phyloP scores from a whole-genome alignment of 2,797 vertebrate genomes.

The Galago senegalensis region DNA sequence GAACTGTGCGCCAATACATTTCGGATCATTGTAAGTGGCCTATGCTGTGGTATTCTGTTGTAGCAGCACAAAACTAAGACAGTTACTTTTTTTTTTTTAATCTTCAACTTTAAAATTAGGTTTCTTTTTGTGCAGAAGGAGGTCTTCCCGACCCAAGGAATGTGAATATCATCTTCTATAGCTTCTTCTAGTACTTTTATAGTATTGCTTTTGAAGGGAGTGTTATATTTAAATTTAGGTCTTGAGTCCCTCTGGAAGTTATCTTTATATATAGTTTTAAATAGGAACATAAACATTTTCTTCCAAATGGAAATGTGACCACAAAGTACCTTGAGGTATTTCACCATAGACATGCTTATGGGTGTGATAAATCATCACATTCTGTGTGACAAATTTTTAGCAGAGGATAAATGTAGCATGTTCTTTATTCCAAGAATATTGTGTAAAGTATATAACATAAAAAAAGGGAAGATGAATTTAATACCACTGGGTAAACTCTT shows the following conservation, averaged over 20 bases:
- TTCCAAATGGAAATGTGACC: neutral
- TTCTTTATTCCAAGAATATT: neutral
- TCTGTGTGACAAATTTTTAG: neutral
- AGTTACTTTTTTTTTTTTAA: neutral
- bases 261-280: conserved; percentile 23
- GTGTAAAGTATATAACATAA: neutral
- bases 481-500: neutral
- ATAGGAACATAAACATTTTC: neutral
- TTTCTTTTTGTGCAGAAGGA: neutral
- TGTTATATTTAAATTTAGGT: neutral
- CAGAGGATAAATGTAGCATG: neutral
- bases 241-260: neutral
- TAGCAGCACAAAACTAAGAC: neutral
- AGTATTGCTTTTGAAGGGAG: neutral
- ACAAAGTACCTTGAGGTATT: conserved; percentile 9
- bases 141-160: neutral
- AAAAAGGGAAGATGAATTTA: neutral
- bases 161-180: neutral
- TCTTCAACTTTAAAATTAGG: neutral
- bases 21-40: neutral
- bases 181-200: conserved; percentile 18
- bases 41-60: neutral
- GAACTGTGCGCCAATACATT: neutral
- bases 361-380: neutral
- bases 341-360: neutral